phyloP scores from a whole-genome alignment of 2,888 invertebrate species.

The Nephrocerus scutellatus region DNA sequence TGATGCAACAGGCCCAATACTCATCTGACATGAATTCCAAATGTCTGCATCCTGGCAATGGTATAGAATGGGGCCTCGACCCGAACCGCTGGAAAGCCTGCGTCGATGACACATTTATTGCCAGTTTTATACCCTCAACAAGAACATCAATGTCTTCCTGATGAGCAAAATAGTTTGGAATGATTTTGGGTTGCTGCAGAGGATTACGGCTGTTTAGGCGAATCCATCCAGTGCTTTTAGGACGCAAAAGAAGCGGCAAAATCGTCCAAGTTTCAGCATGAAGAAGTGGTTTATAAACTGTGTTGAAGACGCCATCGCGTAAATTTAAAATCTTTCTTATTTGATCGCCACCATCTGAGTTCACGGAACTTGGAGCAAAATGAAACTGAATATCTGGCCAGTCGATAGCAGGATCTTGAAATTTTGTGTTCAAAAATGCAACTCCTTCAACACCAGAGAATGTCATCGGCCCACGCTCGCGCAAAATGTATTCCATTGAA shows the following conservation, averaged over 20 bases:
- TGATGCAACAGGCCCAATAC: conserved; percentile 79
- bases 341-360: conserved; percentile 75
- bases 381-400: conserved; percentile 87
- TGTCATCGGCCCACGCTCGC: conserved; percentile 78
- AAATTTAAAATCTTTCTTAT: conserved; percentile 68
- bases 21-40: conserved; percentile 67
- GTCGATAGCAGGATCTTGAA: conserved; percentile 66
- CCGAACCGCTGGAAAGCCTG: conserved; percentile 74
- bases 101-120: conserved; percentile 70
- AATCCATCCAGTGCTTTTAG: conserved; percentile 83
- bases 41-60: conserved; percentile 75
- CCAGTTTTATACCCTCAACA: conserved; percentile 78
- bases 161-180: conserved; percentile 87
- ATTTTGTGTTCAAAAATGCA: conserved; percentile 81
- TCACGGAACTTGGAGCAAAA: conserved; percentile 76
- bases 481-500: conserved; percentile 71
- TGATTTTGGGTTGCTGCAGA: conserved; percentile 72
- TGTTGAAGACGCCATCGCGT: conserved; percentile 73
- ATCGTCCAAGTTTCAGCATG: conserved; percentile 79
- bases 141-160: conserved; percentile 71
- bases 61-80: conserved; percentile 69
- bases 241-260: conserved; percentile 70
- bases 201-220: conserved; percentile 75
- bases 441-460: conserved; percentile 77
- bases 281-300: conserved; percentile 73